Conservation (phyloP, 2,113 vertebrate species). For the Ursus arctos region DNA sequence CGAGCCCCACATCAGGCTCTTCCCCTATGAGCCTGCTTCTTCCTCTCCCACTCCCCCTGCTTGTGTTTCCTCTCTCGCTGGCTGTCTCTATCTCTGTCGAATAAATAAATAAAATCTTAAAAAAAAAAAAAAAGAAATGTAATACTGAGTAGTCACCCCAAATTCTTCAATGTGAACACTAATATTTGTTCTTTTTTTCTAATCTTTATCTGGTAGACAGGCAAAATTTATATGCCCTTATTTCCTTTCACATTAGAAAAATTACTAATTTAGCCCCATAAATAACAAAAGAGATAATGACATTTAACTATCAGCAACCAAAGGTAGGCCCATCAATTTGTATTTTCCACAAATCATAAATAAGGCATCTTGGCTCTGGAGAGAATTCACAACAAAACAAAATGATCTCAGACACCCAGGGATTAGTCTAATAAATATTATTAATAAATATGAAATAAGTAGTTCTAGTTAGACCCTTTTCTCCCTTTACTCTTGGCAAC, state of each 20-base stretch:
- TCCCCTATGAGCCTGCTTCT: too few relatives aligned
- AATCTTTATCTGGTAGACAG: not conserved
- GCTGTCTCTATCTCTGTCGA: too few relatives aligned
- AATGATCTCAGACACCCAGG: not conserved
- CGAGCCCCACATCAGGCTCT: too few relatives aligned
- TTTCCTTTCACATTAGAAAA: constrained; percentile 45
- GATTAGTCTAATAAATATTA: not conserved
- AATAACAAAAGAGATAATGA: not conserved
- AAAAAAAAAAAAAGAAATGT: not conserved
- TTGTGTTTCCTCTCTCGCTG: too few relatives aligned
- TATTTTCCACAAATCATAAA: not conserved
- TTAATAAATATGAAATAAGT: not conserved
- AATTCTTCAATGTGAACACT: not conserved
- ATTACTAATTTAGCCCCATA: constrained; percentile 22
- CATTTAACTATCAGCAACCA: not conserved
- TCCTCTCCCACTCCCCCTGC: too few relatives aligned
- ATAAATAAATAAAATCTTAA: too few relatives aligned
- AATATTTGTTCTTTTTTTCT: constrained; percentile 2
- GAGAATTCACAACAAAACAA: constrained; percentile 8
- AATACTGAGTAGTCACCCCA: not conserved
- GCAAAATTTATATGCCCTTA: not conserved
- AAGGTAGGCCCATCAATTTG: not conserved
- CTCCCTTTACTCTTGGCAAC: not conserved
- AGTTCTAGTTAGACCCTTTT: not conserved
- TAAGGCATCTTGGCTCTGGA: not conserved